Base-by-base conservation (phyloP, 2,797 vertebrate genomes). In the Cyprinella venusta region DNA sequence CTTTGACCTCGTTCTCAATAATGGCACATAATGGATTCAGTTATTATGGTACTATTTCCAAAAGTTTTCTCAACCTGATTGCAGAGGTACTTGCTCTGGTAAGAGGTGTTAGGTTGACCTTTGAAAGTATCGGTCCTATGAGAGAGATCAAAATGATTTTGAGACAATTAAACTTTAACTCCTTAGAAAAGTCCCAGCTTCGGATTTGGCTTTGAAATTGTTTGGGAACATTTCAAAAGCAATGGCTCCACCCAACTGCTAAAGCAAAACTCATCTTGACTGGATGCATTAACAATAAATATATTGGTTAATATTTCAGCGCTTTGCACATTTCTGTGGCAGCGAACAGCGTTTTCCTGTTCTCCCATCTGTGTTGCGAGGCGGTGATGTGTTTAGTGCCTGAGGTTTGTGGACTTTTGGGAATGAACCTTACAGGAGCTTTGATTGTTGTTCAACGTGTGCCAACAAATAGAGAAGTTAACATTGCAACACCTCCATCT, bases 261-360 rank as follows among this genome's bases (percentile, higher is more conserved):
- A 16, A 76, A 36, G 18, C 21, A 18, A 24, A 76, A 18, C 8
- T 8, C 15, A 15, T 16, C 26, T 16, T 26, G 24, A 19, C 1
- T 19, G 24, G 15, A 42, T 63, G 24, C 5, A 3, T 33, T 77
- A 30, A 45, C 76, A 21, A 33, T 40, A 48, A 15, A 33, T n/a
- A 40, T 21, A 61, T 15, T 33, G 40, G 40, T 77, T 77, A 64
- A 77, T 64, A 77, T 64, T 33, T 77, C 56, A 48, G 40, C 3
- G 9, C 38, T 76, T 56, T 7, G 36, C 30, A 40, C 38, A 2
- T 88, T 90, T 87, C 90, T 18, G 56, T 76, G 72, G 61, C 48
- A 64, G 50, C 1, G 9, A 48, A 13, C 75, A 15, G 40, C 21
- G 75, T 77, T 64, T 64, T 77, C 5, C 74, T 76, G 36, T 61